A percentile compares a stretch with the other conserved stretches of the same genome.
These are phyloP conservation scores for Synanthedon andrenaeformis DNA, from an alignment of 2,888 invertebrate genomes.

Conservation along the genomic window DNA sequence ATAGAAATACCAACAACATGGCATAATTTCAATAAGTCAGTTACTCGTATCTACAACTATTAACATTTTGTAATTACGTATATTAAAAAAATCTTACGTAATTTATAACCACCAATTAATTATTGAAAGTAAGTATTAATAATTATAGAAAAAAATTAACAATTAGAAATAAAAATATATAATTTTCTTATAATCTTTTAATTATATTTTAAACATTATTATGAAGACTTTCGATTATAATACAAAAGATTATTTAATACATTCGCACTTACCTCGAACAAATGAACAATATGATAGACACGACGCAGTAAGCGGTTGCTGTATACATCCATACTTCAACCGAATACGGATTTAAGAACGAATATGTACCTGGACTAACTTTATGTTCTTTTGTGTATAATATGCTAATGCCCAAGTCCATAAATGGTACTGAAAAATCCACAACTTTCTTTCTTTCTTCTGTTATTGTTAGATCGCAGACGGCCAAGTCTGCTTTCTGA, in stretches of 20 bases:
- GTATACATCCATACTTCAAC: conserved; percentile 90
- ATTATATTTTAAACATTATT: too few relatives aligned
- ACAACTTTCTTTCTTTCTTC: conserved; percentile 88
- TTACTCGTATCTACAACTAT: too few relatives aligned
- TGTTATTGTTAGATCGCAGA: conserved; percentile 94
- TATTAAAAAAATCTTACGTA: too few relatives aligned
- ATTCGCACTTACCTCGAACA: conserved; percentile 74
- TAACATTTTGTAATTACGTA: too few relatives aligned
- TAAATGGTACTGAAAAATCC: conserved; percentile 96
- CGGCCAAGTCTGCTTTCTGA: conserved; percentile 87
- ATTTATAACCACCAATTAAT: too few relatives aligned
- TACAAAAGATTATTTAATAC: too few relatives aligned
- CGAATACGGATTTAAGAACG: conserved; percentile 88
- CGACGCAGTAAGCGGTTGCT: conserved; percentile 84
- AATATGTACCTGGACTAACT: conserved; percentile 82
- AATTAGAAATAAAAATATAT: too few relatives aligned
- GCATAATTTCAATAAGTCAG: not conserved
- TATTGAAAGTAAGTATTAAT: too few relatives aligned
- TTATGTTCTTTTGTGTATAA: conserved; percentile 83
- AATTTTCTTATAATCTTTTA: too few relatives aligned
- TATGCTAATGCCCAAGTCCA: conserved; percentile 93
- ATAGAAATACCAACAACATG: not conserved
- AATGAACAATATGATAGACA: conserved; percentile 84
- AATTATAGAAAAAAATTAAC: too few relatives aligned
- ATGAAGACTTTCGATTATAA: too few relatives aligned